A percentile compares a stretch with the other conserved stretches of the same genome.
Evolutionary conservation across 1,140 invertebrate species (phyloP).

Genomic region (Lepidurus packardi): DNA sequence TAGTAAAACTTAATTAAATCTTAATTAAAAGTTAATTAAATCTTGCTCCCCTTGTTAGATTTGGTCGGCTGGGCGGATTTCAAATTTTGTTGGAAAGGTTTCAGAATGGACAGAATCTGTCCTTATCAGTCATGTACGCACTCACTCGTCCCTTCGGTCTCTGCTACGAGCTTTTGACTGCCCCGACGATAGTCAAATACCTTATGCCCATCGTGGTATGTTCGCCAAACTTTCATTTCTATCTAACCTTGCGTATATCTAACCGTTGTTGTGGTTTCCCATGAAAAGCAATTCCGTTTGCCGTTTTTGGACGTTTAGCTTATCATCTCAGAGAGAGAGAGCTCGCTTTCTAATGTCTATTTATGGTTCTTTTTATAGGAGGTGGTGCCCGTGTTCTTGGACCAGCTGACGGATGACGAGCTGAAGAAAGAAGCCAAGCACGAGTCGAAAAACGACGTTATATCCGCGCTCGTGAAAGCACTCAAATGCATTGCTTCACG

Average conservation of each 20-base stretch:
- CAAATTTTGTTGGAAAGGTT: constrained; percentile 80
- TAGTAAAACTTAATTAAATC: no score
- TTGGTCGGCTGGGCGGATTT: constrained; percentile 84
- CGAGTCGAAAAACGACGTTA: constrained; percentile 87
- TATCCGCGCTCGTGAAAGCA: constrained; percentile 81
- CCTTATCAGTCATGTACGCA: constrained; percentile 72
- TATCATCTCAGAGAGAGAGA: no score
- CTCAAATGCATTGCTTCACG: constrained; percentile 77
- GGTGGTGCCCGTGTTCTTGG: constrained; percentile 81
- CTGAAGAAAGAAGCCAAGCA: constrained; percentile 94
- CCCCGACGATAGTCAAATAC: constrained; percentile 83
- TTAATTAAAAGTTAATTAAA: no score
- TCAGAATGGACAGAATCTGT: constrained; percentile 63
- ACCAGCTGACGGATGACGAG: constrained; percentile 94
- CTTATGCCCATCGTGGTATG: constrained; percentile 86
- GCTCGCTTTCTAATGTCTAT: background rate
- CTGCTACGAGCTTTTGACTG: constrained; percentile 85
- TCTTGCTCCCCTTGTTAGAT: constrained; percentile 50
- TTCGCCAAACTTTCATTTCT: constrained; percentile 36
- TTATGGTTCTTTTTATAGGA: constrained; percentile 55
- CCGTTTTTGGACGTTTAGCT: background rate
- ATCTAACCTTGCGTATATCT: background rate
- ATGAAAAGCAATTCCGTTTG: background rate
- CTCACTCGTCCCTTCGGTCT: constrained; percentile 85
- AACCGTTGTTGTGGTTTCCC: background rate